Evolutionary conservation across 2,113 vertebrate species (phyloP), one percentile per base, ranked within the genome.

Genomic region (Ranitomeya variabilis): DNA sequence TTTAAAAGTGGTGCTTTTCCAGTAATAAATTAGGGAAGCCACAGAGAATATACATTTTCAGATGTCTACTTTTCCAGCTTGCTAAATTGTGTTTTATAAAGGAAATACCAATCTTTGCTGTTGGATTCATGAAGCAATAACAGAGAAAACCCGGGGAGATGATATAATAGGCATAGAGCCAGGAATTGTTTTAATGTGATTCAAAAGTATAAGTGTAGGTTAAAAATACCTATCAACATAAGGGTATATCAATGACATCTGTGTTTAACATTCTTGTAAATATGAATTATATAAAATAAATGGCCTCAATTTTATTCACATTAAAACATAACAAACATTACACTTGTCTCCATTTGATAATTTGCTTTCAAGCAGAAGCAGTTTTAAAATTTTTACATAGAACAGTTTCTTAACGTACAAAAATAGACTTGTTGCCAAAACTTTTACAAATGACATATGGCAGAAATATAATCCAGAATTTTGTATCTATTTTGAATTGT

Each of bases 391-490:
- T 26, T 67, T 80, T 82, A 60, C 78, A 74, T 18, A 51, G 45
- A 74, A 37, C 26, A 15, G 15, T 74, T 74, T 8, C 69, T 87
- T 55, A 11, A 80, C 23, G 13, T 69, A 83, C 37, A 71, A 76
- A 88, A 88, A 88, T 88, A 88, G 87, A 83, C 54, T 83, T 76
- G 79, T 74, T 88, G 59, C 60, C 82, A 69, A 87, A 81, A 55
- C 76, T 55, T 87, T 80, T 71, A 69, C 62, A 76, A 76, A 88
- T 83, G 87, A 82, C 87, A 88, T 88, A 83, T 88, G 87, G 87
- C 69, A 88, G 54, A 88, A 88, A 88, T 73, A 83, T 59, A 82
- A 87, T 87, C 77, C 55, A 82, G 66, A 73, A 82, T 87, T 87
- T 31, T 71, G 26, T 87, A 21, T 87, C 86, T 87, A 87, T 87